These are phyloP conservation scores for Muscicapa adusta DNA, from an alignment of 2,113 vertebrate genomes.

Conservation along the genomic window DNA sequence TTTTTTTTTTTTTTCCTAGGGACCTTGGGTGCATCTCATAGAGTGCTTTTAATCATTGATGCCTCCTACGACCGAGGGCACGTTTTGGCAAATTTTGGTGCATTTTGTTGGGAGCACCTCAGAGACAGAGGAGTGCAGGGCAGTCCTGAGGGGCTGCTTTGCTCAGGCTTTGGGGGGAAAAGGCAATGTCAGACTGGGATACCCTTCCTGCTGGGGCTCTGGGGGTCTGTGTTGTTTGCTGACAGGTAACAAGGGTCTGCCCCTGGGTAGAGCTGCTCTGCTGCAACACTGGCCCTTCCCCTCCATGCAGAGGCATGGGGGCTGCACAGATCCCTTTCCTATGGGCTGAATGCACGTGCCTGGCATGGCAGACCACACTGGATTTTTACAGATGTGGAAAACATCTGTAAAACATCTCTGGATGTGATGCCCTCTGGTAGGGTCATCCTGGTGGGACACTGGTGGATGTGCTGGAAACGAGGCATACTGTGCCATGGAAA, in stretches of 20 bases:
- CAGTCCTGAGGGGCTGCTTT: not conserved
- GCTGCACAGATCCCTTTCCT: not conserved
- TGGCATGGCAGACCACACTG: fast-evolving
- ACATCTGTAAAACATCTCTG: too few species aligned
- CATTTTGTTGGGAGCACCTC: not conserved
- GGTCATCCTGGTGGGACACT: not conserved
- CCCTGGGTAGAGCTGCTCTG: not conserved
- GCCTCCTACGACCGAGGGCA: not conserved
- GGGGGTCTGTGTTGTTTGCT: fast-evolving
- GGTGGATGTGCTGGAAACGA: not conserved
- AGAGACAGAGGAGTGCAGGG: not conserved
- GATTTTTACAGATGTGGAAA: fast-evolving
- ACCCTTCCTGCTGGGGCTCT: not conserved
- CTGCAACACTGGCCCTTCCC: fast-evolving
- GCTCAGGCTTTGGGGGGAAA: not conserved
- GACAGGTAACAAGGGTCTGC: fast-evolving
- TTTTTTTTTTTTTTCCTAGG: too few species aligned
- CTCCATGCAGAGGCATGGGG: not conserved
- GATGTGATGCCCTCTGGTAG: not conserved
- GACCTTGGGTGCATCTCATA: not conserved
- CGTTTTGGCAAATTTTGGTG: not conserved
- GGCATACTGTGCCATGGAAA: fast-evolving
- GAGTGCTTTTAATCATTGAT: not conserved
- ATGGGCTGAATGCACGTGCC: fast-evolving
- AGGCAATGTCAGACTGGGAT: not conserved